A percentile compares a stretch with the other conserved stretches of the same genome.
These are phyloP conservation scores for Rallus limicola DNA, from an alignment of 2,113 vertebrate genomes.

Conservation along the genomic window DNA sequence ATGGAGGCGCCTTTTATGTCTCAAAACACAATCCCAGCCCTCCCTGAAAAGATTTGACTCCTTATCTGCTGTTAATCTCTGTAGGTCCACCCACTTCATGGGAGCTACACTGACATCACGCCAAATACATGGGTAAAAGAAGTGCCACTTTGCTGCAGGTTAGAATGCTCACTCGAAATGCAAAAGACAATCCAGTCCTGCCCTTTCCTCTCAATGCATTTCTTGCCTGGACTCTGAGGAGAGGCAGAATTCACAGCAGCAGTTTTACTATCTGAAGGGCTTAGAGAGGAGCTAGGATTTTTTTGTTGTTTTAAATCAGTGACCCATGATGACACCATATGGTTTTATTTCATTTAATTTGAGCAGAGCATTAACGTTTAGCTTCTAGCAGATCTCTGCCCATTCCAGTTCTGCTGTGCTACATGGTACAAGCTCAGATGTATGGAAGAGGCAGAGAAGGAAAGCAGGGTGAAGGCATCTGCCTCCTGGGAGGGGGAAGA, in stretches of 20 bases:
- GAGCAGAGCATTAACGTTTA: constrained; percentile 46
- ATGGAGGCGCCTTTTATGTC: neutral
- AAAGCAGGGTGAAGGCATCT: neutral
- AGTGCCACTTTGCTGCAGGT: neutral
- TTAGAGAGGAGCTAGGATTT: constrained; percentile 41
- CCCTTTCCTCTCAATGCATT: neutral
- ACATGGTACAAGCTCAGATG: neutral
- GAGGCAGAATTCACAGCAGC: constrained; percentile 9
- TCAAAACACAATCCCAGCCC: neutral
- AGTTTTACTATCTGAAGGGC: constrained; percentile 41
- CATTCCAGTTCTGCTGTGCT: neutral
- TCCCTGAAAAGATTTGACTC: neutral
- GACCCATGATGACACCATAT: constrained; percentile 67
- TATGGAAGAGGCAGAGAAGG: neutral
- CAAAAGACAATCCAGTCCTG: neutral
- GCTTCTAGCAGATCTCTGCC: constrained; percentile 39
- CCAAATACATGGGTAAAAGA: neutral
- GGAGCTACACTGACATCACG: neutral
- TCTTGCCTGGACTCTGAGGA: neutral
- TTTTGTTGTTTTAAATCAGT: constrained; percentile 67
- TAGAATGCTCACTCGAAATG: neutral
- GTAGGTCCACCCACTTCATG: neutral
- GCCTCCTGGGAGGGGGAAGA: neutral
- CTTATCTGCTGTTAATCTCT: neutral
- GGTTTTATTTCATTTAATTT: constrained; percentile 72